Percentiles rank a stretch among this genome's conserved stretches.
Evolutionary conservation across 30 jellyfish, hydroid and myxozoan genomes (phyloP).

Genomic region (Mastigias papua): DNA sequence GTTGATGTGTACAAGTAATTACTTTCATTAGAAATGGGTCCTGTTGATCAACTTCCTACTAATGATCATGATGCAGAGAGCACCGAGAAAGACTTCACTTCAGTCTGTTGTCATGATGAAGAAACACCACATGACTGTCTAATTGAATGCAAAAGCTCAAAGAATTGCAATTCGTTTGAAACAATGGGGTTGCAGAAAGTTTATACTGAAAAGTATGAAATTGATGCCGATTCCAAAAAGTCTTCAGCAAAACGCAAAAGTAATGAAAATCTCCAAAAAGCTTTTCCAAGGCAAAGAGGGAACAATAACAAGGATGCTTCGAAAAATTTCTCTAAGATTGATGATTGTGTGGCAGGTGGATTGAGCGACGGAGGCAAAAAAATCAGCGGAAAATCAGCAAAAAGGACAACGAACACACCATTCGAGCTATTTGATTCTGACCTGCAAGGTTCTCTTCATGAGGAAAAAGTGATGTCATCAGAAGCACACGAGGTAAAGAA

Average conservation of each 20-base stretch:
- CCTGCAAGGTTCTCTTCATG: background rate
- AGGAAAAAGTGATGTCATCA: background rate
- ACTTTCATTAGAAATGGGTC: background rate
- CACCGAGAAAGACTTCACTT: background rate
- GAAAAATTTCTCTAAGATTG: background rate
- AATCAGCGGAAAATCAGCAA: background rate
- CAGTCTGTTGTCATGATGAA: background rate
- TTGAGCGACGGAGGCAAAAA: background rate
- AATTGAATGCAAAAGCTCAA: background rate
- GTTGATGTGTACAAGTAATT: background rate
- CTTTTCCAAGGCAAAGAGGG: background rate
- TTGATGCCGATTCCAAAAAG: background rate
- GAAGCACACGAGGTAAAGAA: background rate
- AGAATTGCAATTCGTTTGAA: background rate
- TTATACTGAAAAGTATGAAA: background rate
- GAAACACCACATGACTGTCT: background rate
- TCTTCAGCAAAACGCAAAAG: background rate
- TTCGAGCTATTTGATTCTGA: background rate
- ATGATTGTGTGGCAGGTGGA: background rate
- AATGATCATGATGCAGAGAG: background rate
- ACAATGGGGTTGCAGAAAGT: background rate
- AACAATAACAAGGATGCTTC: background rate
- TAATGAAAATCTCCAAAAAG: background rate
- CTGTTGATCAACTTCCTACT: background rate
- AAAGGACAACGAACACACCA: background rate